phyloP scores from a whole-genome alignment of 2,797 vertebrate genomes.

The Pyrrhura leucotis region DNA sequence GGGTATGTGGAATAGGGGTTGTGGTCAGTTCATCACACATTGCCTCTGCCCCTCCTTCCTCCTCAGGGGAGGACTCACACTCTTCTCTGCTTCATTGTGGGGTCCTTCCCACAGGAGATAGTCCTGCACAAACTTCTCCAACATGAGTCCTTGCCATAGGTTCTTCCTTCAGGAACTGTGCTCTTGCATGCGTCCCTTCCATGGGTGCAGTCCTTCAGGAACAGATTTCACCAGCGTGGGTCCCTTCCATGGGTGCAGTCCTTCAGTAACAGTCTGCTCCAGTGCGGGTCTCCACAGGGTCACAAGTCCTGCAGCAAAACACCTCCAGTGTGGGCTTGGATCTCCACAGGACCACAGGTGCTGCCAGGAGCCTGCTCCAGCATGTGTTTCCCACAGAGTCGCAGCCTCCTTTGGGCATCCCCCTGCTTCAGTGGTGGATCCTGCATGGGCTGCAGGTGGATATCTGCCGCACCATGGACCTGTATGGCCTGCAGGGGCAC shows the following conservation, averaged over 20 bases:
- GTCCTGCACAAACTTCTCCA: neutral
- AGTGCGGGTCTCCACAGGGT: neutral
- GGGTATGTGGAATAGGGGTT: neutral
- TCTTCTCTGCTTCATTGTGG: fast-evolving
- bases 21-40: fast-evolving
- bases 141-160: fast-evolving
- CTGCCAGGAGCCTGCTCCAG: neutral
- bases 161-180: neutral
- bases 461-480: fast-evolving
- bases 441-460: neutral
- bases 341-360: neutral
- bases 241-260: fast-evolving
- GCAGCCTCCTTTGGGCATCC: neutral
- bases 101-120: neutral
- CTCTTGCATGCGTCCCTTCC: neutral
- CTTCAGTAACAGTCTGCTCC: neutral
- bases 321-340: neutral
- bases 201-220: fast-evolving
- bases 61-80: neutral
- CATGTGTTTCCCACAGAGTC: neutral
- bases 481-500: neutral
- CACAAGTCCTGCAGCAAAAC: neutral
- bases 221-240: neutral
- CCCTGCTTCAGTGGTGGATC: fast-evolving
- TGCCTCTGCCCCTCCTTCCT: neutral